These are phyloP conservation scores for Agrilus cyanescens DNA, from an alignment of 2,888 invertebrate genomes.

Conservation along the genomic window DNA sequence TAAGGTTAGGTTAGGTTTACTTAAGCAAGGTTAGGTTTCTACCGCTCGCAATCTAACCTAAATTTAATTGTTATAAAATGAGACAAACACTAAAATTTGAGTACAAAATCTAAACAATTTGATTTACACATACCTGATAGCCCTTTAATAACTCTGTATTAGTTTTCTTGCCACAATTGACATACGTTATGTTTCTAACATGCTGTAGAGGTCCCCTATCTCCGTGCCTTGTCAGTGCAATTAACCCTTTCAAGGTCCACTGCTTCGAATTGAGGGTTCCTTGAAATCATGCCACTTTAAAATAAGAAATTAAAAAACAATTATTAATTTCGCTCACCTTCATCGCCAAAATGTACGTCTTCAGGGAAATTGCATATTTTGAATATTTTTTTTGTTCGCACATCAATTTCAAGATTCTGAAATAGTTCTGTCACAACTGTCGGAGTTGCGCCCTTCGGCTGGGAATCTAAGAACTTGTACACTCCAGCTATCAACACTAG, in stretches of 20 bases:
- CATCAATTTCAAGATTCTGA: constrained; percentile 43
- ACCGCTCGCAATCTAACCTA: too few species aligned
- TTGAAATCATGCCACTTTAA: constrained; percentile 16
- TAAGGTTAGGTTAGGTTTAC: too few species aligned
- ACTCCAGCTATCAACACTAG: constrained; percentile 66
- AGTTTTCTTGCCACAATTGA: constrained; percentile 55
- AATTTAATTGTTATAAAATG: too few species aligned
- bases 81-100: too few species aligned
- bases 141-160: constrained; percentile 27
- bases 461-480: constrained; percentile 54
- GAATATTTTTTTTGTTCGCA: constrained; percentile 53
- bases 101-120: too few species aligned
- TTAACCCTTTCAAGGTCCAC: constrained; percentile 56
- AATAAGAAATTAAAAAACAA: background rate
- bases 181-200: constrained; percentile 61
- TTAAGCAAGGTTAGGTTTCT: too few species aligned
- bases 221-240: constrained; percentile 76
- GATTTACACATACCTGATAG: constrained; percentile 27
- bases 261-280: constrained; percentile 37
- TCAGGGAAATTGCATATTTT: constrained; percentile 62
- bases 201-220: constrained; percentile 81
- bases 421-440: constrained; percentile 24
- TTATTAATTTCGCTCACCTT: constrained; percentile 45
- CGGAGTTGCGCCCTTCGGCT: constrained; percentile 26
- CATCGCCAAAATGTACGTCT: constrained; percentile 55